Percentiles rank a stretch among this genome's conserved stretches.
phyloP scores from a whole-genome alignment of 2,888 invertebrate species.

The Rhagonycha lutea region DNA sequence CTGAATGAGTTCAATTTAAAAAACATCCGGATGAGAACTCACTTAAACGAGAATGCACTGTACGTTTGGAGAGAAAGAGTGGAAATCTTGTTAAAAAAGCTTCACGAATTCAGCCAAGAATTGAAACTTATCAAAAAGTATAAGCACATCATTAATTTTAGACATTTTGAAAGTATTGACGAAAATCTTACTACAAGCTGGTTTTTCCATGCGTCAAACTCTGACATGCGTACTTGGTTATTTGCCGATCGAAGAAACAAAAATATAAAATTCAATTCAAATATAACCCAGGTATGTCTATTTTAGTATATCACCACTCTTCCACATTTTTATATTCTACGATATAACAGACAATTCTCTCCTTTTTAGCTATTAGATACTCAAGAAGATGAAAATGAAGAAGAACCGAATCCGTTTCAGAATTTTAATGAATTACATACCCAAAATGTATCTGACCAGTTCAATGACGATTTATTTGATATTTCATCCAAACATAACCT shows the following conservation, averaged over 20 bases:
- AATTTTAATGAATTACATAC: not conserved
- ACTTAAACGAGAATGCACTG: not conserved
- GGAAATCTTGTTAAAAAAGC: not conserved
- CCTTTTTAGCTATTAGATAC: not conserved
- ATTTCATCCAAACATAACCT: rapidly evolving
- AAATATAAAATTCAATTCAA: not conserved
- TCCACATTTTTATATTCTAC: too few relatives aligned
- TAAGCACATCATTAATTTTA: slow-evolving; percentile 41
- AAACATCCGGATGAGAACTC: slow-evolving; percentile 32
- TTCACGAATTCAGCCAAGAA: not conserved
- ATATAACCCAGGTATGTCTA: not conserved
- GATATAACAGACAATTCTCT: too few relatives aligned
- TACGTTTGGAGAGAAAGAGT: not conserved
- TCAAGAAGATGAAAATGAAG: not conserved
- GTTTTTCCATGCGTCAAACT: slow-evolving; percentile 39
- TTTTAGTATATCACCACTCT: too few relatives aligned
- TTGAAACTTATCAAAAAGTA: slow-evolving; percentile 13
- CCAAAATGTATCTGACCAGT: not conserved
- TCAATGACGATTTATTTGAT: not conserved
- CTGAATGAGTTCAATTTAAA: slow-evolving; percentile 61
- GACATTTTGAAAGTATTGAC: slow-evolving; percentile 34
- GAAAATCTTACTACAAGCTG: slow-evolving; percentile 48
- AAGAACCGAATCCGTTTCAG: not conserved
- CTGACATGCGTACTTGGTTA: slow-evolving; percentile 39
- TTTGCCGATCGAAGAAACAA: slow-evolving; percentile 15